Conservation (phyloP, 2,888 invertebrate species). For the Lithophane socia region DNA sequence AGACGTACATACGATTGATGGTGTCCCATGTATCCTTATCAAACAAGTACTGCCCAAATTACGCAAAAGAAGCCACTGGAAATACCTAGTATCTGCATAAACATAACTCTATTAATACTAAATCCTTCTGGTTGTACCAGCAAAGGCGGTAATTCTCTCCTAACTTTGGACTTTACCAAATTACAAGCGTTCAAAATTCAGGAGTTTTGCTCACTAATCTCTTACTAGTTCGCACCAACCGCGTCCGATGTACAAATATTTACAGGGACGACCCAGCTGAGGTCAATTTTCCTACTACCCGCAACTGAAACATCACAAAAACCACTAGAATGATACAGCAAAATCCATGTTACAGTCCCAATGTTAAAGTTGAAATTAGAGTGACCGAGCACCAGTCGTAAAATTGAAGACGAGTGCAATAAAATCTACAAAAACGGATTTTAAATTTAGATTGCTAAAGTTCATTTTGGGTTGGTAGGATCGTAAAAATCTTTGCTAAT, state of each 20-base stretch:
- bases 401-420: constrained; percentile 73
- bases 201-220: constrained; percentile 82
- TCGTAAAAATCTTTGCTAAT: constrained; percentile 57
- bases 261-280: constrained; percentile 86
- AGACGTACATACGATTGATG: too few species aligned
- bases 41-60: not conserved
- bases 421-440: constrained; percentile 74
- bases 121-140: constrained; percentile 21
- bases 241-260: constrained; percentile 86
- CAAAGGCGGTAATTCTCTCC: constrained; percentile 60
- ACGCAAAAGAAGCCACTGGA: not conserved
- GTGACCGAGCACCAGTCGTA: constrained; percentile 66
- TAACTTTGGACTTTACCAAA: constrained; percentile 66
- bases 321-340: constrained; percentile 23
- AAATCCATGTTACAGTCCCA: constrained; percentile 50
- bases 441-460: constrained; percentile 75
- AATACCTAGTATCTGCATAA: not conserved
- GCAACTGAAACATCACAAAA: constrained; percentile 71
- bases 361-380: constrained; percentile 63
- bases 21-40: not conserved
- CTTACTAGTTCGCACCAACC: constrained; percentile 82
- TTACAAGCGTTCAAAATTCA: constrained; percentile 72
- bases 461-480: constrained; percentile 75
- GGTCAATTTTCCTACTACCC: constrained; percentile 84
- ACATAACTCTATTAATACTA: constrained; percentile 10